Percentiles rank a stretch among this genome's conserved stretches.
Conservation (phyloP, 2,888 invertebrate genomes). For the Amiota minor region DNA sequence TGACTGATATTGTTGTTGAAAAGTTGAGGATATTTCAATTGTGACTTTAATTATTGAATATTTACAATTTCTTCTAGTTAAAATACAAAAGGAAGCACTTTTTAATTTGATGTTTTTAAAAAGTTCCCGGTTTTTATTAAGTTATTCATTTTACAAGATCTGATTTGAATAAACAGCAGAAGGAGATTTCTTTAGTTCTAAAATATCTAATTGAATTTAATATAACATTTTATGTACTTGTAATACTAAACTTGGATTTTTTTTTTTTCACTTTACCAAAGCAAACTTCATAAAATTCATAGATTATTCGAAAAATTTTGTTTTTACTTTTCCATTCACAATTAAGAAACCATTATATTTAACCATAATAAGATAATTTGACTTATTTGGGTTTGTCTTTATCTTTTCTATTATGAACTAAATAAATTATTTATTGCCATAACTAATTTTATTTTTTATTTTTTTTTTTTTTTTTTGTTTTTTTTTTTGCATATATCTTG, state of each 20-base stretch:
- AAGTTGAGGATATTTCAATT: not conserved
- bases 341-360: slow-evolving; percentile 12
- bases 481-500: not conserved
- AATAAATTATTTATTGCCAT: slow-evolving; percentile 10
- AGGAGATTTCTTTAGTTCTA: not conserved
- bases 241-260: not conserved
- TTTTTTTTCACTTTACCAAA: not conserved
- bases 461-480: not conserved
- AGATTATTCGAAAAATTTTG: too few relatives aligned
- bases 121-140: too few relatives aligned
- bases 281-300: not conserved
- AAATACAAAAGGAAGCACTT: too few relatives aligned
- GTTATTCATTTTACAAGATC: too few relatives aligned
- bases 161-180: not conserved
- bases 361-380: not conserved
- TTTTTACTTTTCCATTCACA: not conserved
- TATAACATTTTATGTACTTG: not conserved
- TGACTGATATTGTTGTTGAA: too few relatives aligned
- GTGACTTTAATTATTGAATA: not conserved
- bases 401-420: not conserved
- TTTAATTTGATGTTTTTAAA: too few relatives aligned
- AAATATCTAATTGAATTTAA: not conserved
- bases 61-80: too few relatives aligned
- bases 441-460: not conserved
- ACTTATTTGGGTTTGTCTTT: not conserved